Base-by-base conservation (phyloP, 1,140 invertebrate species). In the Hyposmocoma kahamanoa region DNA sequence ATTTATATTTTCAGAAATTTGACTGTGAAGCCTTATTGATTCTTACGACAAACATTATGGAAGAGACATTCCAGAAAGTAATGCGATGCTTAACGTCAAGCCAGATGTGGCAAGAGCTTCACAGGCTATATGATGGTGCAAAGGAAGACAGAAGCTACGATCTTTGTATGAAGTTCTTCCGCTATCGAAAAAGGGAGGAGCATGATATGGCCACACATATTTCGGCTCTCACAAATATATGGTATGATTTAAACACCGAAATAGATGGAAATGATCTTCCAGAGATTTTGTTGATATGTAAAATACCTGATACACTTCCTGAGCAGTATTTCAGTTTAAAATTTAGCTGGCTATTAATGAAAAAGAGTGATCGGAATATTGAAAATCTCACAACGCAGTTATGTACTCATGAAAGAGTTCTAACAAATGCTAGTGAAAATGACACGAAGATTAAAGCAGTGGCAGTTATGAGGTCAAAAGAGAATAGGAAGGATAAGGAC, bases 101-200 rank as follows among this genome's bases (percentile, higher is more conserved):
- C 1, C 50, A 61, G 22, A 34, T 57, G 10, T 58, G 59, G 55
- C 17, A 46, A 22, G 55, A 57, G 36, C 20, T 62, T 3, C 55
- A 62, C 30, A 45, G 44, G 24, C n/a, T 58, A n/a, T 62, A 19
- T 19, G 61, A 64, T 46, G 61, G 57, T 22, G 30, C 17, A 34
- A 15, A 32, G 15, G 59, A 66, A 42, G 53, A 63, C 20, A 47
- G 48, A 24, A 28, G 44, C 0, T 68, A 59, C 30, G 20, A 55
- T 32, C 26, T 59, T 17, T 66, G 62, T 22, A 56, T 53, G n/a
- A 21, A 52, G 22, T 65, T 68, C 22, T 65, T 68, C 22, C 42
- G 43, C 1, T 44, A 26, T n/a, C 50, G 47, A 30, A 49, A 44
- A 22, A 19, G 50, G 24, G 1, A 9, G 22, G 18, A 24, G 20